Conservation (phyloP, 2,797 vertebrate genomes). For the Chelon labrosus region DNA sequence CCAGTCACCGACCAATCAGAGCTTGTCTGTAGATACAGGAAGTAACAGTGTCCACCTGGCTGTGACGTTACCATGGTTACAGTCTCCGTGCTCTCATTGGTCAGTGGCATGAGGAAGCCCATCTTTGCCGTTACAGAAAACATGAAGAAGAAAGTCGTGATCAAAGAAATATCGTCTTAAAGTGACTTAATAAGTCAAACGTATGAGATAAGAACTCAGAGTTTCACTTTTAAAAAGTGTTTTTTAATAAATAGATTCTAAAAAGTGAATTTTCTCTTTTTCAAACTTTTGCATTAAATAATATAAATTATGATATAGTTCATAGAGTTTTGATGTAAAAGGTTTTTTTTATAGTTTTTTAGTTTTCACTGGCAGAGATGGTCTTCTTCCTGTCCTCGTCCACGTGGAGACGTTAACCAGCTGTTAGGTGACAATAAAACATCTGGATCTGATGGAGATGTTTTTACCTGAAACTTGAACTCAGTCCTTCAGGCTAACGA, state of each 20-base stretch:
- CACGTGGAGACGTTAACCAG: too few relatives aligned
- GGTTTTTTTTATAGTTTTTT: too few relatives aligned
- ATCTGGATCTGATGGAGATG: slow-evolving; percentile 22
- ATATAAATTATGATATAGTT: too few relatives aligned
- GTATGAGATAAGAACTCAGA: neutral
- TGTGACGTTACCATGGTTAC: neutral
- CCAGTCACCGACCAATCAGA: slow-evolving; percentile 3
- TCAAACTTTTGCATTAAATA: too few relatives aligned
- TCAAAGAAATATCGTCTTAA: neutral
- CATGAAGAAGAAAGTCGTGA: neutral
- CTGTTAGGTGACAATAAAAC: neutral
- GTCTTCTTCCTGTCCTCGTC: too few relatives aligned
- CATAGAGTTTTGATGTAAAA: too few relatives aligned
- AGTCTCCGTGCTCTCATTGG: slow-evolving; percentile 1
- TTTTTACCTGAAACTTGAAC: too few relatives aligned
- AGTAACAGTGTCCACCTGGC: neutral
- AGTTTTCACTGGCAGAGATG: too few relatives aligned
- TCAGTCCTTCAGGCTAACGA: too few relatives aligned
- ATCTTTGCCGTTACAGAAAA: neutral
- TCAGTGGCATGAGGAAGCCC: neutral
- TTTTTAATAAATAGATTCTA: neutral
- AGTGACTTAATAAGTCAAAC: neutral
- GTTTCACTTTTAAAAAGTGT: neutral
- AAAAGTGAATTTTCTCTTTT: too few relatives aligned
- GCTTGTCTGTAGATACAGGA: neutral